A percentile compares a stretch with the other conserved stretches of the same genome.
These are phyloP conservation scores for Petromus typicus DNA, from an alignment of 2,113 vertebrate species.

Conservation along the genomic window DNA sequence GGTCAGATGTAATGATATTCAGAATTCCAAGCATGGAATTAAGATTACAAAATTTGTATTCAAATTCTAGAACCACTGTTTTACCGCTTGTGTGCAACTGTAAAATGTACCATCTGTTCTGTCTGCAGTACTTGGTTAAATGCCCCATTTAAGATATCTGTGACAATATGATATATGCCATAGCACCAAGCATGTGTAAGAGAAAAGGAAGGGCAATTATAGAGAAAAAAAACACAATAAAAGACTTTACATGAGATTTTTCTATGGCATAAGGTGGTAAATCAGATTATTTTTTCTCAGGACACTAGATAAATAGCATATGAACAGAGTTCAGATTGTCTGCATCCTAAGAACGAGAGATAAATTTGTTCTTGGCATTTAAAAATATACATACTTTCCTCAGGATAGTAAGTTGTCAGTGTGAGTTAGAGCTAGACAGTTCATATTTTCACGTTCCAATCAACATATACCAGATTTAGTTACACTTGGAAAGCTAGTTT, in stretches of 20 bases:
- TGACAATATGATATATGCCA: neutral
- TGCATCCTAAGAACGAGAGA: slow-evolving; percentile 1
- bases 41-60: slow-evolving; percentile 51
- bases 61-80: slow-evolving; percentile 54
- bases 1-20: neutral
- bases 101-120: slow-evolving; percentile 66
- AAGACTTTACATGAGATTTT: neutral
- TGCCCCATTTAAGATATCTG: neutral
- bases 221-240: neutral
- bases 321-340: neutral
- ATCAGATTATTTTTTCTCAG: neutral
- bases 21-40: slow-evolving; percentile 28
- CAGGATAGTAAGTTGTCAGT: slow-evolving; percentile 58
- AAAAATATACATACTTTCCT: slow-evolving; percentile 56
- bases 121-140: slow-evolving; percentile 21
- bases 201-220: neutral
- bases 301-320: neutral
- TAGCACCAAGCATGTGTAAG: neutral
- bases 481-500: slow-evolving; percentile 30
- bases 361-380: slow-evolving; percentile 65
- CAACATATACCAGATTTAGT: slow-evolving; percentile 4
- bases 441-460: slow-evolving; percentile 36
- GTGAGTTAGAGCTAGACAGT: slow-evolving; percentile 23
- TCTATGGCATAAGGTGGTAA: neutral
- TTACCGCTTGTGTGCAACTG: slow-evolving; percentile 60